These are phyloP conservation scores for Ophioderma brevispina DNA, from an alignment of 35 echinoderm and acorn worm genomes.

Conservation along the genomic window DNA sequence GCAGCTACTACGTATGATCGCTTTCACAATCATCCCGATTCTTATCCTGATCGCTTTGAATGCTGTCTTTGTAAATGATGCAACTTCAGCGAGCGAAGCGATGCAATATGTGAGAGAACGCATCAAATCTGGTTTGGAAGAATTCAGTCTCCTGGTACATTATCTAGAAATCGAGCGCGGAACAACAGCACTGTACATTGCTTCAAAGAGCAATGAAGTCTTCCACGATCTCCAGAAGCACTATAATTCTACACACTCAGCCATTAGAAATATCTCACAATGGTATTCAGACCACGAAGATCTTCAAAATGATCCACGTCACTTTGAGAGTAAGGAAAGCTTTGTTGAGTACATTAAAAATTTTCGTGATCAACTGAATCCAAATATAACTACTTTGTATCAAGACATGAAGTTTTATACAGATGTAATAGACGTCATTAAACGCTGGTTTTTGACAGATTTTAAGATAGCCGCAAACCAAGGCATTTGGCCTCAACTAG, in stretches of 20 bases:
- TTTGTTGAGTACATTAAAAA: neutral
- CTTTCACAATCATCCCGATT: neutral
- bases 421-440: slow-evolving; percentile 25
- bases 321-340: neutral
- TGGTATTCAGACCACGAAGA: neutral
- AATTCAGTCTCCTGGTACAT: slow-evolving; percentile 12
- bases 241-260: neutral
- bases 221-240: neutral
- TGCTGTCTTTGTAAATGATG: neutral
- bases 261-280: neutral
- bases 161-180: slow-evolving; percentile 27
- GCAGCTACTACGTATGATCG: neutral
- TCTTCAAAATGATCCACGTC: neutral
- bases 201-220: neutral
- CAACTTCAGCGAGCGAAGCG: neutral
- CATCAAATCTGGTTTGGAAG: slow-evolving; percentile 6
- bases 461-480: slow-evolving; percentile 4
- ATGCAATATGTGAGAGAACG: neutral
- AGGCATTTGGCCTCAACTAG: slow-evolving; percentile 37
- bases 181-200: slow-evolving; percentile 4
- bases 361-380: neutral
- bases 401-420: slow-evolving; percentile 39
- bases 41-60: neutral
- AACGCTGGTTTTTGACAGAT: neutral
- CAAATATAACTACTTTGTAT: neutral